Base-by-base conservation (phyloP, 2,113 vertebrate genomes). In the Micronycteris hirsuta region DNA sequence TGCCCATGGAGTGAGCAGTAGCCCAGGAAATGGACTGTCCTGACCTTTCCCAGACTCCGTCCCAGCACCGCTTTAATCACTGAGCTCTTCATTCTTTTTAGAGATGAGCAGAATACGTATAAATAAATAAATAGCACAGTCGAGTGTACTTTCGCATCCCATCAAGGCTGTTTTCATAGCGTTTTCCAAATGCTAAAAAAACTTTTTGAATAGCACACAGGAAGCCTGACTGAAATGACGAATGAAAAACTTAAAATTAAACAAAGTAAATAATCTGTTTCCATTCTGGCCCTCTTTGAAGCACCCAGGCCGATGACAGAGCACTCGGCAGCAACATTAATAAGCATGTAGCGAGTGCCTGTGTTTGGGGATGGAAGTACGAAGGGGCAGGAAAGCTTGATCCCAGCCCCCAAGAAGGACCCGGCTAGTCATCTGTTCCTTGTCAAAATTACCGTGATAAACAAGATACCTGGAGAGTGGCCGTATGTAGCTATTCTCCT, bases 221-320 rank as follows among this genome's bases (percentile, higher is more conserved):
- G 28, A 41, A 84, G 26, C 38, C 28, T 33, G 73, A 73, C 65
- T 2, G 3, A 89, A 83, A 95, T 65, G 89, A 91, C 91, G 93
- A 95, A 91, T 95, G 93, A 82, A 91, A 78, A 96, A 56, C 74
- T 78, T 93, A 52, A 95, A 93, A 85, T 63, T 67, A 85, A 95
- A 67, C 73, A 71, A 94, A 96, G 67, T 70, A 63, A 93, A 93
- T 78, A 43, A 93, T 95, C 88, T 49, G 54, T 76, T 94, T 97
- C 82, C 74, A 41, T 88, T 31, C 87, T 86, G 93, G 80, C 77
- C 36, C 3, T 36, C n/a, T 91, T 92, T 70, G 94, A 65, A 94
- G 54, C 61, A 9, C 31, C 28, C 0, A 7, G 71, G 71, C 54
- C 93, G 47, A 56, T 36, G 82, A 93, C 71, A 70, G 90, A 65